Evolutionary conservation across 1,140 invertebrate species (phyloP).

Genomic region (Lepidurus arcticus): DNA sequence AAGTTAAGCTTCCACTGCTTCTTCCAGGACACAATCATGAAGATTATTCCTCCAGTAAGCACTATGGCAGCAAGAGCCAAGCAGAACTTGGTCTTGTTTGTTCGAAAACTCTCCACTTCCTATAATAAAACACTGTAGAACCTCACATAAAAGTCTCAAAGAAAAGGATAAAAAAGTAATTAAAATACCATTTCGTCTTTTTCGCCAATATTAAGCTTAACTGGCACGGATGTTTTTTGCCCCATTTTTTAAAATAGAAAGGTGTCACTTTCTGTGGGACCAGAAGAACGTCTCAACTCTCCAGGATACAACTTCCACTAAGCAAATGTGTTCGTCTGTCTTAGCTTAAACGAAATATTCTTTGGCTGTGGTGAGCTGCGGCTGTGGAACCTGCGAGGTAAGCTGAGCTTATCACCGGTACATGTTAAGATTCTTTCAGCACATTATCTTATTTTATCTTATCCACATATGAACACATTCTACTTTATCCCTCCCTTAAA

Average conservation of each 20-base stretch:
- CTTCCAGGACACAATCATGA: conserved; percentile 26
- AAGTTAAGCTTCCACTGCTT: conserved; percentile 27
- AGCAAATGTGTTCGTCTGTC: not conserved
- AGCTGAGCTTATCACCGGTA: not conserved
- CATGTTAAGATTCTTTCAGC: not conserved
- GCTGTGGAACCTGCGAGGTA: not conserved
- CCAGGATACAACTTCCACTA: not conserved
- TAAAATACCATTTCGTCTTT: conserved; percentile 26
- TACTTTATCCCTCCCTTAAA: not conserved
- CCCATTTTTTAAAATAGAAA: conserved; percentile 22
- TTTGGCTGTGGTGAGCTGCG: not conserved
- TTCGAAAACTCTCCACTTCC: conserved; percentile 28
- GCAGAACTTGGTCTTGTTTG: conserved; percentile 4
- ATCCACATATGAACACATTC: not conserved
- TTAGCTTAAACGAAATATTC: not conserved
- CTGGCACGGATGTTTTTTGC: conserved; percentile 25
- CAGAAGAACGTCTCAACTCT: not conserved
- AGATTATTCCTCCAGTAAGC: conserved; percentile 26
- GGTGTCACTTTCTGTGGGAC: not conserved
- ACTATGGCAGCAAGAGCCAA: conserved; percentile 23
- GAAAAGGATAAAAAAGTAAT: not conserved
- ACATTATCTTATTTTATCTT: conserved; percentile 5
- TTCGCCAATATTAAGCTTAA: conserved; percentile 29
- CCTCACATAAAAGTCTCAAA: not conserved
- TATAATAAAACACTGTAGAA: not conserved